Evolutionary conservation across 2,888 invertebrate genomes (phyloP), one percentile per base, ranked within the genome.

Genomic region (Phlogophora meticulosa): DNA sequence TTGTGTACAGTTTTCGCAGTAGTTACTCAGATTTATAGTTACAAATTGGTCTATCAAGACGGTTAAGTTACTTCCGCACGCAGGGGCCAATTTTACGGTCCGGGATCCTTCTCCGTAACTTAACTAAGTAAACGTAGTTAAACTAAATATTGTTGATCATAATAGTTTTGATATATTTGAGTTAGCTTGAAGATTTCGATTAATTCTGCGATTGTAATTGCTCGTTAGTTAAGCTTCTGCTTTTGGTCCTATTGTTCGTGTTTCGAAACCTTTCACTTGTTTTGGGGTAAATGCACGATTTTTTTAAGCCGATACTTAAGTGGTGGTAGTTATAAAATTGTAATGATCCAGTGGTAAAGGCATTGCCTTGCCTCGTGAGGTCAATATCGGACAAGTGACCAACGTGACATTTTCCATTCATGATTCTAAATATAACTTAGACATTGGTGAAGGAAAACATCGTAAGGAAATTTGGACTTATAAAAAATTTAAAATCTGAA

Each of bases 41-140:
- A 83, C 83, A 81, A 81, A 81, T 81, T 81, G 83, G 81, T 65
- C 78, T 81, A 83, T 83, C 70, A 81, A 83, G 76, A 72, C 72
- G 56, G 65, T 71, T 71, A 78, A 81, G 73, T 64, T 71, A 81
- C 64, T 83, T 83, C 79, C 83, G 83, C 68, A 81, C 79, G 79
- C 64, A 78, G 67, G 71, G 68, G 70, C 78, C 72, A 72, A 81
- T 81, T 83, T 81, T 72, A 83, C 74, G 74, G 74, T 55, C 17
- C 45, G 56, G 68, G 69, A 77, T 73, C 78, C 64, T 56, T 64
- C 43, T 58, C 46, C 49, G 32, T 36, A 42, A 59, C 61, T 79
- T 56, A 49, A 72, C 9, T 49, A 59, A 70, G 34, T 72, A 55
- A 53, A 72, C 38, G 34, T 51, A 76, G 53, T 55, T 66, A 46